Evolutionary conservation across 2,888 invertebrate genomes (phyloP), one percentile per base, ranked within the genome.

Genomic region (Chaetogeoica ovagalla): DNA sequence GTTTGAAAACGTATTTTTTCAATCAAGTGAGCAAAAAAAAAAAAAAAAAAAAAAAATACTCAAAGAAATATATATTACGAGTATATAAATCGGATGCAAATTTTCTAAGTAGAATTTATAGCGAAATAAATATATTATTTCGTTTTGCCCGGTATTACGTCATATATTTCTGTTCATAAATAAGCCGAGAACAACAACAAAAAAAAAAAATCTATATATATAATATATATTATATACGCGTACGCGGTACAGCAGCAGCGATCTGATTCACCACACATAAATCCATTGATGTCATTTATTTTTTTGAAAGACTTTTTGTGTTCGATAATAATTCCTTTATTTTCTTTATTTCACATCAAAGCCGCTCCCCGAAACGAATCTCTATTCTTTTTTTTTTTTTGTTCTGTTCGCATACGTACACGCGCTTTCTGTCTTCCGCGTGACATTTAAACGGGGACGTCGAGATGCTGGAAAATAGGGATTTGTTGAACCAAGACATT

Each of bases 211-310:
- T n/a, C n/a, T n/a, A n/a, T n/a, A n/a, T n/a, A n/a, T n/a, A n/a
- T n/a, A n/a, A 57, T 57, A 13, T 11, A 62, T 43, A 62, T 52
- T 63, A 9, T 43, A 43, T 43, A 43, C 9, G 43, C 7, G 7
- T 43, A 43, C 30, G 30, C 30, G 1, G 30, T 43, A 43, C 6
- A 9, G 9, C 43, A 1, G 7, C 43, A 9, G 3, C 48, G 48
- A 30, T 63, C 19, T 6, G 37, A 63, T 72, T 60, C 8, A 30
- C 43, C 48, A 30, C 48, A 30, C 21, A 19, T 63, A 65, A 74
- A 63, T 21, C 63, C 52, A 63, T 8, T n/a, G 37, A 57, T 57
- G 52, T 70, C 9, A 55, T 74, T 73, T 60, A 72, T 72, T 60
- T 30, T 72, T 71, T 60, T 23, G 23, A 21, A 11, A 43, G 23